Evolutionary conservation across 2,888 invertebrate genomes (phyloP).

Genomic region (Leptopilina drosophilae): DNA sequence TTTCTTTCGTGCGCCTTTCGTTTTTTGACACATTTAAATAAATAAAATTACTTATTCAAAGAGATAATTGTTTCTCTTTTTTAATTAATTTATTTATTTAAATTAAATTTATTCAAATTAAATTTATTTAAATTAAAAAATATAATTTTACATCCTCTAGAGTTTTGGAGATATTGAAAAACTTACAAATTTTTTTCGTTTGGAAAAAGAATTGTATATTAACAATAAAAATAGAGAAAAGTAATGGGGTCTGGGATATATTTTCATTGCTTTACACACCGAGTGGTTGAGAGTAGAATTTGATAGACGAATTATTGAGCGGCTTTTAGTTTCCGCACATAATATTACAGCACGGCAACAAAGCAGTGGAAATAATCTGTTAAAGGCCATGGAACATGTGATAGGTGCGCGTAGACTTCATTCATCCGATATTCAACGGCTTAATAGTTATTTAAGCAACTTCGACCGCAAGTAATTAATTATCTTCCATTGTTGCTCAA

Average conservation of each 20-base stretch:
- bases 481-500: constrained; percentile 1
- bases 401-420: constrained; percentile 20
- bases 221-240: neutral
- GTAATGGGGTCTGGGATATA: neutral
- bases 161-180: neutral
- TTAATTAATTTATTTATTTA: too few species aligned
- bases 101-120: neutral
- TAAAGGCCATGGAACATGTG: constrained; percentile 3
- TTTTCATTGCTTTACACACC: constrained; percentile 2
- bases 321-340: constrained; percentile 4
- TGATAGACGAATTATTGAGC: constrained; percentile 26
- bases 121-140: neutral
- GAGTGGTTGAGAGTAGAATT: neutral
- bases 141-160: neutral
- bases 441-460: constrained; percentile 13
- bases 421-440: constrained; percentile 3
- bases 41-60: too few species aligned
- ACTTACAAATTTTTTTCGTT: neutral
- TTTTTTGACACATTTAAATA: too few species aligned
- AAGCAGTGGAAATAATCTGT: constrained; percentile 31
- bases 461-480: constrained; percentile 1
- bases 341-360: constrained; percentile 24
- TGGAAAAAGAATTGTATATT: too few species aligned
- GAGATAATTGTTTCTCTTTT: too few species aligned
- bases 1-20: too few species aligned